A percentile compares a stretch with the other conserved stretches of the same genome.
phyloP scores from a whole-genome alignment of 2,113 vertebrate species.

The Strix aluco region DNA sequence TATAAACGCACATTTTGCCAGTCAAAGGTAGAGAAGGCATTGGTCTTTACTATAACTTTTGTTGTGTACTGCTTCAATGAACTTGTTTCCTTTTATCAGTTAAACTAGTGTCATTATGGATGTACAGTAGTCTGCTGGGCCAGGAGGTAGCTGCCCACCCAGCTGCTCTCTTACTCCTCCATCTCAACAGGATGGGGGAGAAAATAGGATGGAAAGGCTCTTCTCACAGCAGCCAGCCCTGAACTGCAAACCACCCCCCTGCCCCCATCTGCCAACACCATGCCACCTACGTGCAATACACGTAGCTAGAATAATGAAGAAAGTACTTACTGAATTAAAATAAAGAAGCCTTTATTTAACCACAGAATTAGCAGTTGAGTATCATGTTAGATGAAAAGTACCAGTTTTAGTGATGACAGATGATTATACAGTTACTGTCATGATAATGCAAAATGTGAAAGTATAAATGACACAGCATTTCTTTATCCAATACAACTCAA shows the following conservation, averaged over 20 bases:
- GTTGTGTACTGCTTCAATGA: not conserved
- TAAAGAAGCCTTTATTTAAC: not conserved
- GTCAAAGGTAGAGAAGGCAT: slow-evolving; percentile 41
- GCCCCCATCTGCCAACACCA: not conserved
- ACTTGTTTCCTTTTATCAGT: not conserved
- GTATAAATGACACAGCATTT: not conserved
- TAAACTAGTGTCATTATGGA: not conserved
- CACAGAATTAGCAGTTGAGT: not conserved
- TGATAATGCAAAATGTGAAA: not conserved
- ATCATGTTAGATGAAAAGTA: not conserved
- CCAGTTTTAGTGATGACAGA: not conserved
- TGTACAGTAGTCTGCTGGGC: not conserved
- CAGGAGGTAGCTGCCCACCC: not conserved
- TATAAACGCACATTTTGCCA: not conserved
- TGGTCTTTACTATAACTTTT: not conserved
- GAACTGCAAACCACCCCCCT: accelerated
- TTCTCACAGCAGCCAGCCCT: not conserved
- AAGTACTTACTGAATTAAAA: not conserved
- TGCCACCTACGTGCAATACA: not conserved
- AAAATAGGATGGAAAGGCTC: not conserved
- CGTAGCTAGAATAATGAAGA: not conserved
- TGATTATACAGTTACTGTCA: not conserved
- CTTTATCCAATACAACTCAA: not conserved
- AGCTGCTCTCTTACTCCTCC: not conserved
- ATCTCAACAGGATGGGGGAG: not conserved